These are phyloP conservation scores for Lamellibrachia satsuma DNA, from an alignment of 2,888 invertebrate genomes.

Conservation along the genomic window DNA sequence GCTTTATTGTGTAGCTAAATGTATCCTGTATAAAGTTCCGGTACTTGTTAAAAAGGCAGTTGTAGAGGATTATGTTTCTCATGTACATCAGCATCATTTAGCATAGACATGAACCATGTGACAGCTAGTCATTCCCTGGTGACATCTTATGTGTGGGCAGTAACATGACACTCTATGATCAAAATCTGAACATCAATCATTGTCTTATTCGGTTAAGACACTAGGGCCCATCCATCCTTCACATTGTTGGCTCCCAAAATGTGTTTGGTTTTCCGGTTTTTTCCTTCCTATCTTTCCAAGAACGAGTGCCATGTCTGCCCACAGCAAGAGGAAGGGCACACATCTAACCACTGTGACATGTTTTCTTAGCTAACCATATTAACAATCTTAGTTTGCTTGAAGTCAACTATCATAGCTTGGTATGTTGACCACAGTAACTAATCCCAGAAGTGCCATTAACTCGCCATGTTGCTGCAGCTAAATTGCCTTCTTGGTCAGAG, in stretches of 20 bases:
- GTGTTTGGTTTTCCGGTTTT: neutral
- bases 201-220: neutral
- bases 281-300: neutral
- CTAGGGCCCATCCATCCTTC: neutral
- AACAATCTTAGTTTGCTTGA: neutral
- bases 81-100: neutral
- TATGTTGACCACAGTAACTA: neutral
- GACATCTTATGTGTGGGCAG: constrained; percentile 2
- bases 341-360: neutral
- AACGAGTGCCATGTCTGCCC: neutral
- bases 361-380: neutral
- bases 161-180: neutral
- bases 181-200: neutral
- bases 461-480: neutral
- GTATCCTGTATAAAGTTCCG: neutral
- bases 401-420: neutral
- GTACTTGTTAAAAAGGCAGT: neutral
- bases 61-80: neutral
- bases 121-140: neutral
- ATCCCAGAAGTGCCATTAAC: neutral
- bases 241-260: neutral
- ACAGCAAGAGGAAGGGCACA: neutral
- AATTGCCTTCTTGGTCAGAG: neutral
- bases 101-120: neutral
- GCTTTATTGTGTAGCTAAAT: neutral